These are phyloP conservation scores for Cephus nigrinus DNA, from an alignment of 2,888 invertebrate species.

Conservation along the genomic window DNA sequence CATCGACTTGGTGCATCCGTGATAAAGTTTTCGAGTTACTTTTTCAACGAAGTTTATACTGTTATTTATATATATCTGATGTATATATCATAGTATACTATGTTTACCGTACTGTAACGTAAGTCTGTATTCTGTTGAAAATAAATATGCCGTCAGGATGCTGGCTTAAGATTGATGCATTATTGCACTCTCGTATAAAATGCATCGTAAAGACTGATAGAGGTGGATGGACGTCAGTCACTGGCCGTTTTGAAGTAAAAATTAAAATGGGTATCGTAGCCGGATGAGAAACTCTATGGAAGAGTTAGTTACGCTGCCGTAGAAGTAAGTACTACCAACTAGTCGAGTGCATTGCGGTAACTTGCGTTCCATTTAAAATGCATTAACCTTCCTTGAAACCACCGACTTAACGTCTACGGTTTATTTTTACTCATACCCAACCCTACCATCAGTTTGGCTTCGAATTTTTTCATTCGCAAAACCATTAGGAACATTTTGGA, in stretches of 20 bases:
- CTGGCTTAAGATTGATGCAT: not conserved
- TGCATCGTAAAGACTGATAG: not conserved
- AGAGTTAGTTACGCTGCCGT: slow-evolving; percentile 2
- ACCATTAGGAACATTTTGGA: slow-evolving; percentile 40
- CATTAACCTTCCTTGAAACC: slow-evolving; percentile 35
- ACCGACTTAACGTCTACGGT: not conserved
- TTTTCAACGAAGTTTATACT: not conserved
- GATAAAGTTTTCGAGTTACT: not conserved
- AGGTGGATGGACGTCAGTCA: not conserved
- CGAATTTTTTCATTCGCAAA: slow-evolving; percentile 8
- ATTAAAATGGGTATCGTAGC: not conserved
- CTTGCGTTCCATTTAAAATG: slow-evolving; percentile 47
- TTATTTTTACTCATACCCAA: not conserved
- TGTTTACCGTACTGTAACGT: not conserved
- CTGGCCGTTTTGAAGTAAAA: not conserved
- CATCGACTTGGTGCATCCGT: not conserved
- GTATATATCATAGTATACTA: not conserved
- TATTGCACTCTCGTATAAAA: not conserved
- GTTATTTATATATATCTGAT: too few relatives aligned
- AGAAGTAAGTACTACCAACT: not conserved
- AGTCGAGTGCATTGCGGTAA: slow-evolving; percentile 27
- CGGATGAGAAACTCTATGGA: not conserved
- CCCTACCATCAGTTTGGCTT: too few relatives aligned
- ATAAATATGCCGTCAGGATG: not conserved
- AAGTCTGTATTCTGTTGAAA: not conserved